Conservation (phyloP, 2,797 vertebrate species). For the Lithobates pipiens region DNA sequence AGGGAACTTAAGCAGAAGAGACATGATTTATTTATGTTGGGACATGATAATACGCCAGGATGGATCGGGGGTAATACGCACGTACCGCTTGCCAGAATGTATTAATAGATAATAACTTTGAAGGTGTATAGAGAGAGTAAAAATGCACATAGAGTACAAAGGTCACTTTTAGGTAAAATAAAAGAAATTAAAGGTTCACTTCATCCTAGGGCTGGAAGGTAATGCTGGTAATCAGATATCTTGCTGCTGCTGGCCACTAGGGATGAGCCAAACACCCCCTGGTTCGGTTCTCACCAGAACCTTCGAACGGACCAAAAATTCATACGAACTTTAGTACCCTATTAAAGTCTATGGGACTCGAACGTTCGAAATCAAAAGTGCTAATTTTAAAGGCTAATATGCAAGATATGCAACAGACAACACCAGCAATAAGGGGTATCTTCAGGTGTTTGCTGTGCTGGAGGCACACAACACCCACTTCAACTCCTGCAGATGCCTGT, state of each 20-base stretch:
- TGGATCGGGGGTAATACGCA: conserved; percentile 3
- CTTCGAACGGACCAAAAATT: too few relatives aligned
- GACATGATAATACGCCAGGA: conserved; percentile 8
- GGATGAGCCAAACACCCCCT: too few relatives aligned
- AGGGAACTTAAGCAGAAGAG: conserved; percentile 19
- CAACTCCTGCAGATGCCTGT: too few relatives aligned
- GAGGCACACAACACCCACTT: too few relatives aligned
- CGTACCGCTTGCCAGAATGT: background rate
- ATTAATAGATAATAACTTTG: background rate
- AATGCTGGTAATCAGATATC: background rate
- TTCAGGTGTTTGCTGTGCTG: too few relatives aligned
- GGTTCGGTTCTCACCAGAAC: too few relatives aligned
- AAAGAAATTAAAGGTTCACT: background rate
- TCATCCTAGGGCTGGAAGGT: background rate
- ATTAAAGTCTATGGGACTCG: too few relatives aligned
- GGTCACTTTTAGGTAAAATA: background rate
- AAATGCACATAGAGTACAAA: background rate
- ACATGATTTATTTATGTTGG: conserved; percentile 47
- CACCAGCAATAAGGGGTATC: too few relatives aligned
- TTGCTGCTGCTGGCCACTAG: background rate
- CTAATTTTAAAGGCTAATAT: too few relatives aligned
- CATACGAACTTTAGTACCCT: too few relatives aligned
- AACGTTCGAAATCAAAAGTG: too few relatives aligned
- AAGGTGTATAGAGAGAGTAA: background rate
- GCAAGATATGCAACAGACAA: too few relatives aligned